Evolutionary conservation across 2,113 vertebrate genomes (phyloP), one percentile per base, ranked within the genome.

Genomic region (Podarcis muralis): DNA sequence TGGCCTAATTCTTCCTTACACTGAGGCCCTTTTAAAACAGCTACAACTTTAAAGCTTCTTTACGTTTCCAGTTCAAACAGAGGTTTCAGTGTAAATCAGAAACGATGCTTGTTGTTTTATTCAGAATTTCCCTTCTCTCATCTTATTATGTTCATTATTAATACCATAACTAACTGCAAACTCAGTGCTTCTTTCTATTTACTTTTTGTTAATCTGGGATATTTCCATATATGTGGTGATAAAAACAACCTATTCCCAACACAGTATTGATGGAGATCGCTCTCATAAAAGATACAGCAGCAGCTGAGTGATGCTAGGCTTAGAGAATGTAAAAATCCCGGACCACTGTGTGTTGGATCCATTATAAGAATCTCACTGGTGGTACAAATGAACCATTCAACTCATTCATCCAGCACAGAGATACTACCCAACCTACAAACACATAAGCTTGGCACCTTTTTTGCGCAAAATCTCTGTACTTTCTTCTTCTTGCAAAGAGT

Each of bases 1-100:
- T 88, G 81, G 81, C 81, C n/a, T 53, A 83, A 68, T 88, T 83
- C 81, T 83, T 87, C 53, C 37, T 83, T 83, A 88, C 59, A 88
- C 81, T 77, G 66, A 83, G n/a, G 65, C 43, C 23, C 40, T 88
- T 88, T 83, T 27, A 74, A 83, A 83, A 83, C 6, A 18, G n/a
- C 72, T 48, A 48, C 20, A 77, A 27, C 59, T 66, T 88, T 77
- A 77, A 88, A 78, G 72, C 40, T 77, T 83, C 79, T 87, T 87
- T 81, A 87, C 78, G 30, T 87, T 81, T 74, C 7, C 40, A 37
- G 32, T 69, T 77, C 40, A 37, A 66, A 37, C 62, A 76, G 78
- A 84, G 8, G 15, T 11, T 84, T 69, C 59, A 69, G 22, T 84
- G 72, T 11, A 78, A 78, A 68, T 22, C 23, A 25, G 57, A 82